Base-by-base conservation (phyloP, 2,797 vertebrate genomes). In the Takifugu ocellatus region DNA sequence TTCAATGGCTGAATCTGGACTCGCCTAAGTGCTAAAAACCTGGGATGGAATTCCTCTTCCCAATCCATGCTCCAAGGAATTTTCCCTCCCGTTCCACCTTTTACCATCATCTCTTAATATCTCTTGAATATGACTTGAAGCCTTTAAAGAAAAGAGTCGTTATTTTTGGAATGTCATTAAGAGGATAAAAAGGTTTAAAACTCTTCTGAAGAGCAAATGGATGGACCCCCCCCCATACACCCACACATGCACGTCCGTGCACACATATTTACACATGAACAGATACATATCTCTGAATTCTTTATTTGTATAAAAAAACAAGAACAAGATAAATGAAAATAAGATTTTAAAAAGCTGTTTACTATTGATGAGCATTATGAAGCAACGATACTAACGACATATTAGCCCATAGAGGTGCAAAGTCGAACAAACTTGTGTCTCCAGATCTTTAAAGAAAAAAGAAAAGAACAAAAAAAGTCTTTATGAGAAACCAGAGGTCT, bases 361-460 rank as follows among this genome's bases (percentile, higher is more conserved):
- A 90, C 87, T 92, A 91, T 89, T 88, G 83, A 85, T 21, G 81
- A 44, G 65, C 84, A 85, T 92, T 91, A 91, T 84, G 84, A 85
- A 87, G 74, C 87, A 89, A 87, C 81, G 89, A 88, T 93, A 93
- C 92, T 93, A 93, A 92, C 89, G 86, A 82, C 91, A 88, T 90
- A 92, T 91, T 93, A 93, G 90, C 88, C 83, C 88, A 68, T 87
- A 91, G 91, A 86, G 84, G 86, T 75, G 76, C 74, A 78, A 87
- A 77, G 81, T 84, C 84, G 85, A 91, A 91, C 88, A 91, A 91
- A 91, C 81, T 87, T 89, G 85, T 91, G 90, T 93, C 90, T 84
- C 87, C 89, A 92, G 88, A 89, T 92, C 90, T 92, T 91, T 90
- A 90, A 89, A 90, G 79, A 88, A 90, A 91, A 87, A 49, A 77